phyloP scores from a whole-genome alignment of 2,113 vertebrate genomes.

The Psettodes erumei region DNA sequence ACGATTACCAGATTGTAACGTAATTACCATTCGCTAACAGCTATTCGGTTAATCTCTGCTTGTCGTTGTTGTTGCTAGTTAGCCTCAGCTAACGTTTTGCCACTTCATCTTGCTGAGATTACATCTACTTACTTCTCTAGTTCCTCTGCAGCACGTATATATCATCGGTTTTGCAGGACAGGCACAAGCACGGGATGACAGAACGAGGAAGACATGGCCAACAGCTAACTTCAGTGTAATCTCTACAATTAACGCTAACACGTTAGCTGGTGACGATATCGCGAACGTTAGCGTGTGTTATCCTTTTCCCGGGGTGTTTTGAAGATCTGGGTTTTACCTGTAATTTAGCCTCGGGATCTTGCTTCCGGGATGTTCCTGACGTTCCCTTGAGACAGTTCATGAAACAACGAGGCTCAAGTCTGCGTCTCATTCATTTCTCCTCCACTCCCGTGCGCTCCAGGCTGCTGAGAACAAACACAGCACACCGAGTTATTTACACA shows the following conservation, averaged over 20 bases:
- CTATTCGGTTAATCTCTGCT: slow-evolving; percentile 71
- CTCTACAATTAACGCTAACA: slow-evolving; percentile 1
- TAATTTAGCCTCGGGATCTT: not conserved
- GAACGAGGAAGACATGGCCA: not conserved
- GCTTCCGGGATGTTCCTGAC: not conserved
- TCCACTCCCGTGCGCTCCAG: not conserved
- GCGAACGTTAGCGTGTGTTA: slow-evolving; percentile 47
- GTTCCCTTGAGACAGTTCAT: not conserved
- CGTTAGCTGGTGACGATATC: not conserved
- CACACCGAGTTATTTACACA: slow-evolving; percentile 64
- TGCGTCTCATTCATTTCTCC: slow-evolving; percentile 53
- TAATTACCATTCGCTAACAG: slow-evolving; percentile 44
- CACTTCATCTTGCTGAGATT: too few relatives aligned
- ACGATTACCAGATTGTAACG: slow-evolving; percentile 18
- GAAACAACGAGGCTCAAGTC: not conserved
- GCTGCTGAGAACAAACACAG: not conserved
- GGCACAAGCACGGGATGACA: accelerated
- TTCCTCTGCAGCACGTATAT: accelerated
- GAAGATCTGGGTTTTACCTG: slow-evolving; percentile 53
- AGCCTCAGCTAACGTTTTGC: slow-evolving; percentile 45
- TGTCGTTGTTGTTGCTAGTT: slow-evolving; percentile 39
- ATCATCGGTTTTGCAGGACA: not conserved
- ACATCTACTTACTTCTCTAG: not conserved
- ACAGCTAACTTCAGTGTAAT: not conserved
- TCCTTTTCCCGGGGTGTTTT: not conserved